Base-by-base conservation (phyloP, 2,797 vertebrate species). In the Sebastes glaucus region DNA sequence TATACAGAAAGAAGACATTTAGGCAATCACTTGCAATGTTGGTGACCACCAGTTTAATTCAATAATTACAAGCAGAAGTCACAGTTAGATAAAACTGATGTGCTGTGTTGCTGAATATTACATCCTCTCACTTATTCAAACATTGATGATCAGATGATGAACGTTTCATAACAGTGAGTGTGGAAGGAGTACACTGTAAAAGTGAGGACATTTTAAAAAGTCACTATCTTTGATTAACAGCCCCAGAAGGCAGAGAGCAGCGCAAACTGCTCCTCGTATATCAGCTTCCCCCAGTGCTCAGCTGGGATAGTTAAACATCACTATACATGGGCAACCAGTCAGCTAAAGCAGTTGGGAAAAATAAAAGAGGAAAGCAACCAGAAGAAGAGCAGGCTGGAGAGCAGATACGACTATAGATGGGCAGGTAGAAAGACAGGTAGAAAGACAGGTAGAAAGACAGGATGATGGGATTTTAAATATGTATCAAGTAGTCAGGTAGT, bases 201-300 rank as follows among this genome's bases (percentile, higher is more conserved):
- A 46, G 56, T 55, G 70, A 79, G 55, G 59, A 56, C 53, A 83
- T 86, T 46, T 46, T 46, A 85, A 78, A 69, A 53, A 77, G 49
- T 78, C 61, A 55, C 71, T 84, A 78, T 71, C 79, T 85, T 85
- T 89, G 83, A 88, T 90, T 80, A 87, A 88, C 68, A 80, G 81
- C 78, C 71, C 62, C 76, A 68, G 65, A 72, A 89, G 83, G 82
- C 74, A 82, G 77, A 46, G 52, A 85, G 70, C 80, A 83, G 35
- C 9, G 28, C 71, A 84, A 84, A 90, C 82, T 75, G 73, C 69
- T 74, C 33, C 62, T 81, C 62, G 9, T 85, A 83, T 77, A 91
- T 89, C 85, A 84, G 82, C 75, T 38, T 60, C 65, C 20, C 30
- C 42, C 70, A 71, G 38, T 4, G 18, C 72, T 86, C 66, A 74